A percentile compares a stretch with the other conserved stretches of the same genome.
These are phyloP conservation scores for Folsomia candida DNA, from an alignment of 2,888 invertebrate genomes.

Conservation along the genomic window DNA sequence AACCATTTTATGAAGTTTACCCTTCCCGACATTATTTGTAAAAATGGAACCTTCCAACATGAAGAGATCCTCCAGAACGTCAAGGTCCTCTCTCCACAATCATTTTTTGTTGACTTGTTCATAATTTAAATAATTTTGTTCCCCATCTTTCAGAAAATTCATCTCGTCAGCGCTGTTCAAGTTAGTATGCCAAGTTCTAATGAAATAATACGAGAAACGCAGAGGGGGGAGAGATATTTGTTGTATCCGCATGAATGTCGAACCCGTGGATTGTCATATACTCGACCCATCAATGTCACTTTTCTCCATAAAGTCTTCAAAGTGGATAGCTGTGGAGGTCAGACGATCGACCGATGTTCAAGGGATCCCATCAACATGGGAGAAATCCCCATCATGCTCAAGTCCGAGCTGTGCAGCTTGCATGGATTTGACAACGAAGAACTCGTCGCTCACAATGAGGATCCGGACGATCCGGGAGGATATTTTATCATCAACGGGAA, in stretches of 20 bases:
- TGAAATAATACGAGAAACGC: background rate
- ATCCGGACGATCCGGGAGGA: slow-evolving; percentile 63
- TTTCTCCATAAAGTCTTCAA: slow-evolving; percentile 60
- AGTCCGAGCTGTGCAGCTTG: slow-evolving; percentile 61
- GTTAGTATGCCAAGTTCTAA: slow-evolving; percentile 3
- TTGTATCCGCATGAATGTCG: slow-evolving; percentile 64
- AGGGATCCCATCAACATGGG: slow-evolving; percentile 29
- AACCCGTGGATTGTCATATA: slow-evolving; percentile 61
- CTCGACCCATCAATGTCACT: slow-evolving; percentile 62
- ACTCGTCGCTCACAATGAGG: slow-evolving; percentile 62
- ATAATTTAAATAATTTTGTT: background rate
- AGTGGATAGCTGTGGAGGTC: slow-evolving; percentile 60
- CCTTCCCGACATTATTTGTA: slow-evolving; percentile 17
- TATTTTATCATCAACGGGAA: slow-evolving; percentile 66
- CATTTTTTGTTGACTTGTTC: background rate
- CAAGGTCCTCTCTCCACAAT: no score
- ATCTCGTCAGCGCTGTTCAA: background rate
- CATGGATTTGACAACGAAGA: slow-evolving; percentile 55
- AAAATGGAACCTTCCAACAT: slow-evolving; percentile 4
- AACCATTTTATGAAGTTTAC: slow-evolving; percentile 22
- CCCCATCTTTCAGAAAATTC: slow-evolving; percentile 8
- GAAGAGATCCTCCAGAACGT: background rate
- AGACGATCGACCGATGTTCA: background rate
- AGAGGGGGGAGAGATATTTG: slow-evolving; percentile 13
- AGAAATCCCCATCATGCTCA: slow-evolving; percentile 64